phyloP scores from a whole-genome alignment of 2,797 vertebrate species.

The Coracias cyanogaster region DNA sequence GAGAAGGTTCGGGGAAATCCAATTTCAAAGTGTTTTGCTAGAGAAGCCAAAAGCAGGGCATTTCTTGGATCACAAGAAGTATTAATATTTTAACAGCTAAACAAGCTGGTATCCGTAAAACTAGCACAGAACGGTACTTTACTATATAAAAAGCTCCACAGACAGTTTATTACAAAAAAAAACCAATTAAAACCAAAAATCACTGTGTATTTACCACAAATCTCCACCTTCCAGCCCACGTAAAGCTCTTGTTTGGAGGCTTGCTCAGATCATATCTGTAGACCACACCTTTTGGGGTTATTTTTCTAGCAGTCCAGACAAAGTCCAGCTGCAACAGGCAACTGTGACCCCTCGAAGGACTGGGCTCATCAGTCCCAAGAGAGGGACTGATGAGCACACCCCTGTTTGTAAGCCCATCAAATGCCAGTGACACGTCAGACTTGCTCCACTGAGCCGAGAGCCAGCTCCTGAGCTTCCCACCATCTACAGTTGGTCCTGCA shows the following conservation, averaged over 20 bases:
- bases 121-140: not conserved
- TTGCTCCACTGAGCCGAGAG: fast-evolving
- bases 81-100: not conserved
- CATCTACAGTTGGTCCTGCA: fast-evolving
- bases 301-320: not conserved
- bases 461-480: not conserved
- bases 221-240: not conserved
- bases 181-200: not conserved
- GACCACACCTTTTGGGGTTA: not conserved
- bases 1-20: not conserved
- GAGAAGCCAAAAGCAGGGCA: not conserved
- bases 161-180: not conserved
- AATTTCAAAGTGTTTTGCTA: not conserved
- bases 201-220: not conserved
- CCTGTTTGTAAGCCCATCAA: not conserved
- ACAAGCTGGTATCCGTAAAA: not conserved
- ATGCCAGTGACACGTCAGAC: not conserved
- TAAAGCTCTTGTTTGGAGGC: not conserved
- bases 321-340: not conserved
- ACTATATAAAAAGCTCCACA: not conserved
- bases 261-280: not conserved
- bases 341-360: not conserved
- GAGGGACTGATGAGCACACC: no score
- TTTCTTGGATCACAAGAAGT: not conserved
- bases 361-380: not conserved